Evolutionary conservation across 2,797 vertebrate species (phyloP).

Genomic region (Tapera naevia): DNA sequence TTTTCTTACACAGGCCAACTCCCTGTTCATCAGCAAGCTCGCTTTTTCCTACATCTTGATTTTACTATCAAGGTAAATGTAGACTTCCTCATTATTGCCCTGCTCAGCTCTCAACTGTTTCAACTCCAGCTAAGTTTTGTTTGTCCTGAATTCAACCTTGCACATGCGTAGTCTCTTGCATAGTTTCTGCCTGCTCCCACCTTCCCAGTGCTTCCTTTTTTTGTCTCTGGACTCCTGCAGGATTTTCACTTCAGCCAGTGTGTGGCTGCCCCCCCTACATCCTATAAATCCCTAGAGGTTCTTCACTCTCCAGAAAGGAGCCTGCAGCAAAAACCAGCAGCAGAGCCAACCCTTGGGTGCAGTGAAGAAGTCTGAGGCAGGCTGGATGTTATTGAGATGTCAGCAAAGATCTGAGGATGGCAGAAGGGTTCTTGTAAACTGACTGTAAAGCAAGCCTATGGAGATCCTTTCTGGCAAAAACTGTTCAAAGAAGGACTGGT

Average conservation of each 20-base stretch:
- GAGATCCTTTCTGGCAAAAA: not conserved
- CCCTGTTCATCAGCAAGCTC: not conserved
- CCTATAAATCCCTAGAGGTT: not conserved
- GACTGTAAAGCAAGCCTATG: not conserved
- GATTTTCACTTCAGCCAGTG: not conserved
- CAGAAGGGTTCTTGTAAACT: not conserved
- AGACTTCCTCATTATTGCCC: not conserved
- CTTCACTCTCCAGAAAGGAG: not conserved
- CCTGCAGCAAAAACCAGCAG: not conserved
- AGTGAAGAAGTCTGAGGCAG: not conserved
- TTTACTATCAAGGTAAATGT: not conserved
- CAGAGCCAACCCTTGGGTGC: not conserved
- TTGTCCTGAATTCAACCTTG: not conserved
- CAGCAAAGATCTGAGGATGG: not conserved
- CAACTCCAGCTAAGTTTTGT: not conserved
- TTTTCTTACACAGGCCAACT: not conserved
- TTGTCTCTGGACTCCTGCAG: not conserved
- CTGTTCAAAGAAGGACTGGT: not conserved
- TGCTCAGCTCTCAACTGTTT: not conserved
- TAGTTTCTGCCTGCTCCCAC: not conserved
- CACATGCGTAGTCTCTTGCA: accelerated
- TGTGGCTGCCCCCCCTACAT: not conserved
- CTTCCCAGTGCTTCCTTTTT: not conserved
- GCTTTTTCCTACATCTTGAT: not conserved
- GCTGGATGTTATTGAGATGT: not conserved